Base-by-base conservation (phyloP, 2,888 invertebrate species). In the Mythimna ferrago region DNA sequence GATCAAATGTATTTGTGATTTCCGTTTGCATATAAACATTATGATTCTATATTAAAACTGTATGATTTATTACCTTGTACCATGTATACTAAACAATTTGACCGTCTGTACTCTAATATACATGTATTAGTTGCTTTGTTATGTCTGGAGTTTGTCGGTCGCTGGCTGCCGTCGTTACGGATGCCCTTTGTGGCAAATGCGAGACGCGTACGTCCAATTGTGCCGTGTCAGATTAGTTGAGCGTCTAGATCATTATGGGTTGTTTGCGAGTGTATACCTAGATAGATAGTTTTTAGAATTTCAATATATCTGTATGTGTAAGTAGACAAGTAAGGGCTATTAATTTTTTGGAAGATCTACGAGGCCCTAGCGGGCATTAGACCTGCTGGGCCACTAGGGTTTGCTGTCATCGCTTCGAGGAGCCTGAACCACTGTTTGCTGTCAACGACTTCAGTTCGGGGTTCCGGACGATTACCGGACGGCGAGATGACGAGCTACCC, bases 111-210 rank as follows among this genome's bases (percentile, higher is more conserved):
- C 72, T 61, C 35, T 81, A 65, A 79, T 70, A 51, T 71, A 48
- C 60, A 66, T 70, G 53, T 67, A 73, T 81, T 61, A 66, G 73
- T 71, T 73, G 73, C 66, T 82, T 88, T 89, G 90, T 90, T 90
- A 85, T 89, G 89, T 89, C 90, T 90, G 87, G 84, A 85, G 87
- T 89, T 89, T 88, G 91, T 89, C 88, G 89, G 87, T 78, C 79
- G 80, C 79, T 76, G 51, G 51, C 19, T n/a, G 7, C 51, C n/a
- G 51, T n/a, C 80, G 78, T 80, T 75, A 75, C 87, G 88, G 89
- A 91, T 89, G 88, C 76, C 86, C 89, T 89, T 90, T 89, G 89
- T 89, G 79, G 80, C 72, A 84, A 85, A 86, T 78, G 76, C 81
- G 81, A 87, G 85, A 83, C 78, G 64, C 70, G 53, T 68, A 38